Percentiles rank a stretch among this genome's conserved stretches.
phyloP scores from a whole-genome alignment of 2,113 vertebrate species.

The Perccottus glenii region DNA sequence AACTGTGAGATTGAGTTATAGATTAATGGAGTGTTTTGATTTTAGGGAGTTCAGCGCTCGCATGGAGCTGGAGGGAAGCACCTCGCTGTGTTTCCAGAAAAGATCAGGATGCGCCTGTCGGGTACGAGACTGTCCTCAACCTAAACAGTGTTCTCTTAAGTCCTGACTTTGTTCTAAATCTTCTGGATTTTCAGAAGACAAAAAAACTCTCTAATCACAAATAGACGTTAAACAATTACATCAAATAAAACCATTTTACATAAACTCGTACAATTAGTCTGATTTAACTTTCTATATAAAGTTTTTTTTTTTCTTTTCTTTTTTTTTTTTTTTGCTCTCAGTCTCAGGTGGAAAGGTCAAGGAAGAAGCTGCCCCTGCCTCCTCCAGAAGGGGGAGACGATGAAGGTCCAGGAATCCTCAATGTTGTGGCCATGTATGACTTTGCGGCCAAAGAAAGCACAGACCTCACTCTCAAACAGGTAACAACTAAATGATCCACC shows the following conservation, averaged over 20 bases:
- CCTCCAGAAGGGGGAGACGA: conserved; percentile 51
- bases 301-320: too few relatives aligned
- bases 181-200: too few relatives aligned
- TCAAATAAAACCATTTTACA: too few relatives aligned
- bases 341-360: conserved; percentile 51
- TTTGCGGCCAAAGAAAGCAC: conserved; percentile 81
- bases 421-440: conserved; percentile 87
- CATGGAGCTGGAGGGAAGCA: conserved; percentile 48
- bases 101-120: conserved; percentile 28
- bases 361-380: conserved; percentile 81
- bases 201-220: too few relatives aligned
- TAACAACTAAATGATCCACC: not conserved
- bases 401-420: conserved; percentile 33
- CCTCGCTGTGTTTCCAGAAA: conserved; percentile 49
- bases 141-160: too few relatives aligned
- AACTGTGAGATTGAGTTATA: not conserved
- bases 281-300: not conserved
- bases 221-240: too few relatives aligned
- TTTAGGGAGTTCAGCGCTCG: conserved; percentile 60
- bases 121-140: conserved; percentile 13
- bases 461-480: conserved; percentile 66
- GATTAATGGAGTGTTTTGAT: not conserved
- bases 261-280: too few relatives aligned
- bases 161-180: too few relatives aligned
- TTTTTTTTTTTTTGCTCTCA: not conserved